Base-by-base conservation (phyloP, 2,888 invertebrate species). In the Drosophila stalkeri region DNA sequence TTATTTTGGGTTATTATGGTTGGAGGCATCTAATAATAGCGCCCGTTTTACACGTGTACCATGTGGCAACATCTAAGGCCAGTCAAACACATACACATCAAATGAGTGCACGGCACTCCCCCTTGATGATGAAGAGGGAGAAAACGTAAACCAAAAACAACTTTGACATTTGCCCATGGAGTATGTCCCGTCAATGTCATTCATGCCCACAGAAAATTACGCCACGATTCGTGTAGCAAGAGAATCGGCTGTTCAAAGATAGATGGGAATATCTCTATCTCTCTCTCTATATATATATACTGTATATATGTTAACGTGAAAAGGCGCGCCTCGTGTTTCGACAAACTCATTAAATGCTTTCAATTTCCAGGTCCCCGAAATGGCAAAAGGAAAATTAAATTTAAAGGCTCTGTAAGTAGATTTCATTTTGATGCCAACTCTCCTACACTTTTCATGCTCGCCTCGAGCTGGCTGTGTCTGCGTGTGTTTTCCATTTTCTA, bases 331-430 rank as follows among this genome's bases (percentile, higher is more conserved):
- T 56, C 68, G 75, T 82, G 67, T 83, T 83, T 77, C 80, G 74
- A 76, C 78, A 75, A 77, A 73, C 83, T 86, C 89, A 86, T 89
- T 85, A 80, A 89, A 86, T 72, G 83, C 71, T 89, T 81, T 77
- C 76, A 81, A 77, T 84, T 81, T 79, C 73, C 67, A 68, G 62
- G 55, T 65, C 46, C 41, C 41, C 49, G 44, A 64, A 76, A 70
- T 33, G 64, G 75, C 64, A 67, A 64, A 62, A 75, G 59, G 61
- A 75, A 86, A 86, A 84, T 89, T 79, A 77, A 86, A 80, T 89
- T 85, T 89, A 89, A 85, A 89, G 79, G 87, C 87, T 87, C 72
- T 81, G 87, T 81, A 87, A 89, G 87, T 81, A 80, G 85, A 87
- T 74, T 84, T 84, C 64, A 62, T 73, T 86, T 76, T 66, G 49